Base-by-base conservation (phyloP, 2,888 invertebrate genomes). In the Ptychoptera albimana region DNA sequence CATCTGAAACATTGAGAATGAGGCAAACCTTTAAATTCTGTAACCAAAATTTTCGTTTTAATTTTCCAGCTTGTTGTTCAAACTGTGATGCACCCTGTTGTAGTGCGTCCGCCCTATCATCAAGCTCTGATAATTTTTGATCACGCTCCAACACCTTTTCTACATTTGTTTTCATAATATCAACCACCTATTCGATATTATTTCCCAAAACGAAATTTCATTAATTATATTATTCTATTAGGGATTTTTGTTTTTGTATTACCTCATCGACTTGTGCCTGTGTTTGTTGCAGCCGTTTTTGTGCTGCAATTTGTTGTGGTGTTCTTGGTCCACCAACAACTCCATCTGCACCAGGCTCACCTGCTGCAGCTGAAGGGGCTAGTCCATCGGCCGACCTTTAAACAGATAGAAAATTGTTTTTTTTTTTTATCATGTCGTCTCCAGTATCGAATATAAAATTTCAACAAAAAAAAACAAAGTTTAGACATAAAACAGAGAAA, bases 1-100 rank as follows among this genome's bases (percentile, higher is more conserved):
- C 4, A 23, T 23, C 7, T 23, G 3, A 23, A 23, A 23, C 23
- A 23, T 23, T 23, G 3, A 23, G 7, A 35, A 42, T 14, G 8
- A 32, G 29, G 10, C 9, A 53, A 60, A 79, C 80, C 77, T 94
- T 94, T 59, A 93, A 72, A 68, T 96, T 96, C 69, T 94, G 91
- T 79, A 92, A 80, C 94, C 94, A 96, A 64, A 88, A 93, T 70
- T 94, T 94, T 61, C 91, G 77, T 70, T 94, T 94, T 64, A 94
- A 73, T 71, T 93, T 93, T 57, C 93, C 93, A 48, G 94, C 93
- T 64, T 92, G 91, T 57, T 93, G 92, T 64, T 94, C 94, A 64
- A 96, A 96, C 59, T 94, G 89, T 58, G 93, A 92, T 43, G 92
- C 92, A 37, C 91, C 91, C 61, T 91, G 84, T 60, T 92, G 89